Percentiles rank a stretch among this genome's conserved stretches.
Evolutionary conservation across 30 jellyfish, hydroid and myxozoan genomes (phyloP).

Genomic region (Turritopsis rubra): DNA sequence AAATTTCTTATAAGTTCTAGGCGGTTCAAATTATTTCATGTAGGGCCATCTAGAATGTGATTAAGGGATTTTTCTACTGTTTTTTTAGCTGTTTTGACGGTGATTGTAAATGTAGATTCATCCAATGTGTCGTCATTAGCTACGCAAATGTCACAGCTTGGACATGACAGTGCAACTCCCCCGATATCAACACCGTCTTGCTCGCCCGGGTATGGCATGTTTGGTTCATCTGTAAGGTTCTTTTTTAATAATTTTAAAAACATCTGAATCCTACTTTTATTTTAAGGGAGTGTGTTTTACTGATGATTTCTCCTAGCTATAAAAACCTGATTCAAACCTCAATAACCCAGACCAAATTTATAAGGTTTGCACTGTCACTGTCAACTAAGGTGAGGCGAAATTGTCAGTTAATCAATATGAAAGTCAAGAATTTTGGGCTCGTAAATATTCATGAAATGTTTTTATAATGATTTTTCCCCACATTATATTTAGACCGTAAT

Average conservation of each 20-base stretch:
- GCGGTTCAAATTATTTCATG: no score
- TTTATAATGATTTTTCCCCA: no score
- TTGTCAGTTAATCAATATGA: no score
- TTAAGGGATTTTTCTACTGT: no score
- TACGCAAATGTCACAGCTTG: constrained; percentile 67
- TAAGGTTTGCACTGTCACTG: no score
- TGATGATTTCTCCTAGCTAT: neutral
- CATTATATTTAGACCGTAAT: neutral
- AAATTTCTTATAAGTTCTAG: neutral
- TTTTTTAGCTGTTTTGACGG: constrained; percentile 45
- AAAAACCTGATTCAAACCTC: no score
- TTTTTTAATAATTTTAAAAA: no score
- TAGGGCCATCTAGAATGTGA: no score
- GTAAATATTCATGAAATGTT: no score
- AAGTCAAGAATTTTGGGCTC: no score
- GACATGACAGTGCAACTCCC: constrained; percentile 32
- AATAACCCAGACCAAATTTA: no score
- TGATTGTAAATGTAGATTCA: constrained; percentile 43
- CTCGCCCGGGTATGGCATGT: constrained; percentile 76
- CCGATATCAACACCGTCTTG: constrained; percentile 58
- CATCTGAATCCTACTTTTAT: neutral
- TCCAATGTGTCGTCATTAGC: constrained; percentile 42
- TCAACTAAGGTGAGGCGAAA: no score
- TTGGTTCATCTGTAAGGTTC: constrained; percentile 51
- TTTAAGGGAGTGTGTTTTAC: neutral